Evolutionary conservation across 2,113 vertebrate genomes (phyloP), one percentile per base, ranked within the genome.

Genomic region (Axis porcinus): DNA sequence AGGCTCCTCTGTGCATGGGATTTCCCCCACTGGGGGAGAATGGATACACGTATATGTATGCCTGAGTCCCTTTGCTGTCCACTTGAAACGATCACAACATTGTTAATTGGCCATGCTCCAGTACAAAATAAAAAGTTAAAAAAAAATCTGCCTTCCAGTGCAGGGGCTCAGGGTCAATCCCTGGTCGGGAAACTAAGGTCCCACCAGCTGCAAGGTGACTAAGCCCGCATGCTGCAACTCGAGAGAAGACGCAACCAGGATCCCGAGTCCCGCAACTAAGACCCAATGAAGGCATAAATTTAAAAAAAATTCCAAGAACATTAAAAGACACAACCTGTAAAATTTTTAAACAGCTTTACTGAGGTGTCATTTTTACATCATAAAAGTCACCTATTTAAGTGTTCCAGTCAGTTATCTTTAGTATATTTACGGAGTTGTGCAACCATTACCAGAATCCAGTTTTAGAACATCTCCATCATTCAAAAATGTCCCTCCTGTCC

Each of bases 1-100:
- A 36, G n/a, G n/a, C 64, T 36, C n/a, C n/a, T 70, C 64, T 70
- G 64, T 21, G 64, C 17, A 2, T 2, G 67, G 67, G 67, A 12
- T 70, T 0, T 70, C 64, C 10, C n/a, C 67, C 9, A 21, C 19
- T 12, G n/a, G n/a, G 64, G n/a, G 67, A 70, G 67, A 12, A 36
- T 12, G 67, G n/a, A 12, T 6, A 1, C 64, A 12, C 0, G 17
- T 2, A 0, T 36, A 6, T 23, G n/a, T 12, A 1, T 12, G 19
- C n/a, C 67, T 40, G 67, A 23, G n/a, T 12, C n/a, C n/a, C n/a
- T 70, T 23, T 70, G 19, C 64, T 6, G 17, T 23, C 67, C 67
- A 23, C 67, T 40, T 3, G n/a, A 23, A 40, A 70, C 67, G 6
- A 23, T 70, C n/a, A 36, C n/a, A 36, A 1, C n/a, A 12, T 23